These are phyloP conservation scores for Drosophila lowei DNA, from an alignment of 1,140 invertebrate genomes.

Conservation along the genomic window DNA sequence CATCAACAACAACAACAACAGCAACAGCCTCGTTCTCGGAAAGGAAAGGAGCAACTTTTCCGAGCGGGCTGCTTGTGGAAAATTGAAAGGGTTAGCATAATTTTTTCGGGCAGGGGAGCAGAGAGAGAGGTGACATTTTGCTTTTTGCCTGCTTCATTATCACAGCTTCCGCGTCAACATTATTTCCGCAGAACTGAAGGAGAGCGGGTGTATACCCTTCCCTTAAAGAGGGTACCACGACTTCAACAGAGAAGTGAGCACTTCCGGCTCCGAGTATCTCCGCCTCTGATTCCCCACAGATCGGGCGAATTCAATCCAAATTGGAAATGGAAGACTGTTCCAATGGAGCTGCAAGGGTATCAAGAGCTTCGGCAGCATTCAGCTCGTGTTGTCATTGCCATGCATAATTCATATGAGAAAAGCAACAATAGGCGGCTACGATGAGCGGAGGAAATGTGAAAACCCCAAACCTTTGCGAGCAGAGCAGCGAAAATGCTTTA, in stretches of 20 bases:
- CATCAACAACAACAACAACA: constrained; percentile 46
- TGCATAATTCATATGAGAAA: constrained; percentile 83
- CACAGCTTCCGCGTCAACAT: constrained; percentile 81
- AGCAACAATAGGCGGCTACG: constrained; percentile 75
- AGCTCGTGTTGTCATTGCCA: constrained; percentile 44
- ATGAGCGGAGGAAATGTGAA: constrained; percentile 67
- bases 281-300: too few species aligned
- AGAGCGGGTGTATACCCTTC: neutral
- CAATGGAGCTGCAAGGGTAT: neutral
- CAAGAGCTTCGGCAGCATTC: neutral
- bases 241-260: too few species aligned
- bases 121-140: constrained; percentile 63
- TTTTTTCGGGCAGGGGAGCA: constrained; percentile 37
- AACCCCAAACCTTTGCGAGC: constrained; percentile 58
- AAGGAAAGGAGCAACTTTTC: constrained; percentile 63
- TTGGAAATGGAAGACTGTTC: too few species aligned
- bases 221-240: too few species aligned
- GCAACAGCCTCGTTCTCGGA: constrained; percentile 6
- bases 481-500: constrained; percentile 73
- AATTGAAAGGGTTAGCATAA: constrained; percentile 76
- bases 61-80: constrained; percentile 56
- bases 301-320: too few species aligned
- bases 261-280: too few species aligned
- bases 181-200: constrained; percentile 65
- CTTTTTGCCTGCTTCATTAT: constrained; percentile 76